Percentiles rank a stretch among this genome's conserved stretches.
Evolutionary conservation across 2,797 vertebrate species (phyloP).

Genomic region (Monodelphis domestica): DNA sequence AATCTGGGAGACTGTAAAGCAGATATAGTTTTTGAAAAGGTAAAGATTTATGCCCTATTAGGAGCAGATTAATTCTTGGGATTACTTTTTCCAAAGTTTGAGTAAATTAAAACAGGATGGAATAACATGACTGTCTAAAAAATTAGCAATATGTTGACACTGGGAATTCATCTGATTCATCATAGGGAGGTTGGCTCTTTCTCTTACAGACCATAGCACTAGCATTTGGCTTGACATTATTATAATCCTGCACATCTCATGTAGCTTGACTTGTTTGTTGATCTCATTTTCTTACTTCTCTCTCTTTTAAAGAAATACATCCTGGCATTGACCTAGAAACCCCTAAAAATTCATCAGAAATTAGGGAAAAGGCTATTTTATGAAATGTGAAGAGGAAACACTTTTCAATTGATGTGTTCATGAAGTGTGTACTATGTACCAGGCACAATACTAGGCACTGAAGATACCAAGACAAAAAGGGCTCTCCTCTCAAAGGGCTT

Average conservation of each 20-base stretch:
- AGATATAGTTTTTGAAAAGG: background rate
- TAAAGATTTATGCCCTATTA: background rate
- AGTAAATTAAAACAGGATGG: background rate
- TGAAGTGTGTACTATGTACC: background rate
- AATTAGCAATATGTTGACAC: background rate
- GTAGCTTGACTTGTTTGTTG: background rate
- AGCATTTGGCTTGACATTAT: constrained; percentile 12
- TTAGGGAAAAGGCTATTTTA: constrained; percentile 60
- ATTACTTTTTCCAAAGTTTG: background rate
- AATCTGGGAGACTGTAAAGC: background rate
- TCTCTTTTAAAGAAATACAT: no score
- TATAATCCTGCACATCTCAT: constrained; percentile 48
- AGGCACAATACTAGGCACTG: background rate
- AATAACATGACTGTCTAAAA: background rate
- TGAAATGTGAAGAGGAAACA: constrained; percentile 66
- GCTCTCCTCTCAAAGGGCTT: background rate
- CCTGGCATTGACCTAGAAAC: constrained; percentile 74
- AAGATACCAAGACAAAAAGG: background rate
- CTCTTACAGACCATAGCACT: background rate
- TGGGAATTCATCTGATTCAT: background rate
- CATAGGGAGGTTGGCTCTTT: background rate
- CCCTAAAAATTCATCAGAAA: constrained; percentile 59
- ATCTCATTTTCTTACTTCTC: constrained; percentile 57
- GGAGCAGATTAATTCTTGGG: background rate
- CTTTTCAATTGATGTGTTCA: constrained; percentile 8